These are phyloP conservation scores for Calycopis cecrops DNA, from an alignment of 1,140 invertebrate genomes.

Conservation along the genomic window DNA sequence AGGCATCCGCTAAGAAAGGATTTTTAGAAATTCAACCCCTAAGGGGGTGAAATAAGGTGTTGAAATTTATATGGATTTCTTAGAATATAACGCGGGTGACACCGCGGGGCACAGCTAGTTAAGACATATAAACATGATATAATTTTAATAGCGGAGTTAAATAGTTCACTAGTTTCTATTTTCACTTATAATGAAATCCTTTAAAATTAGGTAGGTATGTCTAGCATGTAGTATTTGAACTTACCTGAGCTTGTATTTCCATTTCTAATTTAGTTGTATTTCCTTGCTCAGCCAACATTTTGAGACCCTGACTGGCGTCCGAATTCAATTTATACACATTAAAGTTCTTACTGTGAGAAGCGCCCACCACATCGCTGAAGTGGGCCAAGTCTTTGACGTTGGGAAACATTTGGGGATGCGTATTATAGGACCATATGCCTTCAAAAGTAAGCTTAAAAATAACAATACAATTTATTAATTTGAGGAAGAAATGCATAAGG, in stretches of 20 bases:
- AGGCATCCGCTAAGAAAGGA: too few species aligned
- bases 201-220: too few species aligned
- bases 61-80: too few species aligned
- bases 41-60: too few species aligned
- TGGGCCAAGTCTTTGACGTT: conserved; percentile 85
- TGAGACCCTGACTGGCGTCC: conserved; percentile 89
- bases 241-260: conserved; percentile 90
- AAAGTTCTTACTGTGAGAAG: conserved; percentile 92
- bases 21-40: too few species aligned
- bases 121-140: too few species aligned
- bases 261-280: conserved; percentile 92
- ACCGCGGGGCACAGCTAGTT: too few species aligned
- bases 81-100: too few species aligned
- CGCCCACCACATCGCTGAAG: conserved; percentile 98
- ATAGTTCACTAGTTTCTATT: too few species aligned
- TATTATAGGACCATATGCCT: conserved; percentile 97
- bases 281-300: conserved; percentile 95
- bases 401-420: conserved; percentile 97
- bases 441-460: conserved; percentile 88
- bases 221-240: conserved; percentile 2
- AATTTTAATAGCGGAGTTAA: too few species aligned
- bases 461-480: conserved; percentile 11
- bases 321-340: conserved; percentile 92
- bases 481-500: too few species aligned
- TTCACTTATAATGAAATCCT: too few species aligned